A percentile compares a stretch with the other conserved stretches of the same genome.
These are phyloP conservation scores for Cinclus cinclus DNA, from an alignment of 2,113 vertebrate genomes.

Conservation along the genomic window DNA sequence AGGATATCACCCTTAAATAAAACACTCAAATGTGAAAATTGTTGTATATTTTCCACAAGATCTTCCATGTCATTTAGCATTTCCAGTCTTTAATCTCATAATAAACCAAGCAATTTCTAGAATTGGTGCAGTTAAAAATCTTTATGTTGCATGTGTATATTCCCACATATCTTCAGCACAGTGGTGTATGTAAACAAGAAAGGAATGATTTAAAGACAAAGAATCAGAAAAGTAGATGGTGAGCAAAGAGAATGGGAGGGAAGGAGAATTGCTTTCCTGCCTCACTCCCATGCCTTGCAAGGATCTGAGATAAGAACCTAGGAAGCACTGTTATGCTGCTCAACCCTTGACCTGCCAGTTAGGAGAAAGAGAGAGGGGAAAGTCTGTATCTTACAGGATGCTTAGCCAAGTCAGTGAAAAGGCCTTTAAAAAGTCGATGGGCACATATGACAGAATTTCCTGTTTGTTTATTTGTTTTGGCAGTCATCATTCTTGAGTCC, in stretches of 20 bases:
- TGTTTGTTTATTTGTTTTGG: conserved; percentile 4
- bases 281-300: background rate
- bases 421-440: background rate
- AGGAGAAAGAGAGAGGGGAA: background rate
- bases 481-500: background rate
- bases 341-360: background rate
- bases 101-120: background rate
- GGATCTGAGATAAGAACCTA: background rate
- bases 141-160: background rate
- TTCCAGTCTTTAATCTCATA: background rate
- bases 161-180: background rate
- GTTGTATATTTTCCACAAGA: background rate
- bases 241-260: background rate
- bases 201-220: background rate
- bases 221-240: background rate
- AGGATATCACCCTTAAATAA: background rate
- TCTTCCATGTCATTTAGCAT: background rate
- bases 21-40: background rate
- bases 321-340: background rate
- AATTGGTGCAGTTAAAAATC: background rate
- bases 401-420: conserved; percentile 6
- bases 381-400: background rate
- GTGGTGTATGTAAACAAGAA: background rate
- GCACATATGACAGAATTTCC: background rate
- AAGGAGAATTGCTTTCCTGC: background rate